Evolutionary conservation across 2,888 invertebrate genomes (phyloP).

Genomic region (Sphaerophoria rueppellii): DNA sequence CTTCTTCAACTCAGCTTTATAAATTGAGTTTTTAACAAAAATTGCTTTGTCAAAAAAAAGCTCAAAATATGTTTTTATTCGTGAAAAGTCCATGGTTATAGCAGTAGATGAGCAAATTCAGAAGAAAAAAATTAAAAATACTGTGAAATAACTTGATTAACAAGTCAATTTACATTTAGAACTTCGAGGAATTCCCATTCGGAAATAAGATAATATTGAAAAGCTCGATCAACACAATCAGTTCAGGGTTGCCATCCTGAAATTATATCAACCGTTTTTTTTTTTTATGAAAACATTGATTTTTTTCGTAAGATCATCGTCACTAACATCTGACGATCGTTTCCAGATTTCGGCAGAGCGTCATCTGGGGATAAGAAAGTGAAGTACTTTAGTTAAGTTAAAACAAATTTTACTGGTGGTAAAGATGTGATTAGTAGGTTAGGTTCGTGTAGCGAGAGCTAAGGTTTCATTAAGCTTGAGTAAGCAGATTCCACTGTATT

Average conservation of each 20-base stretch:
- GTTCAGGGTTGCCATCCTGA: slow-evolving; percentile 8
- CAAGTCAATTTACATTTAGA: slow-evolving; percentile 36
- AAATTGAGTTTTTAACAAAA: not conserved
- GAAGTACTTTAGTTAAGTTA: too few species aligned
- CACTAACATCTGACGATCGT: too few species aligned
- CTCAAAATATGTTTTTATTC: not conserved
- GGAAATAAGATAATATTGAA: slow-evolving; percentile 13
- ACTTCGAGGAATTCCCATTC: slow-evolving; percentile 28
- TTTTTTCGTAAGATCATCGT: too few species aligned
- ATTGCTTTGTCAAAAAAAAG: not conserved
- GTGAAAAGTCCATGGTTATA: not conserved
- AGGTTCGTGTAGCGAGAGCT: too few species aligned
- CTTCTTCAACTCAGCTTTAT: not conserved
- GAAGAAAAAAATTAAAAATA: slow-evolving; percentile 1
- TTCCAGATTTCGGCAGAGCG: too few species aligned
- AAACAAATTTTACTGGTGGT: too few species aligned
- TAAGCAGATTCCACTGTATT: too few species aligned
- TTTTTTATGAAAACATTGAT: not conserved
- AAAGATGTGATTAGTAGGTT: too few species aligned
- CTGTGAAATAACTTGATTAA: slow-evolving; percentile 33
- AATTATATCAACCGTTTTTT: not conserved
- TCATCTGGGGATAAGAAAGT: too few species aligned
- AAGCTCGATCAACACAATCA: slow-evolving; percentile 19
- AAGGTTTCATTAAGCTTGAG: too few species aligned
- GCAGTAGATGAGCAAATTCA: slow-evolving; percentile 4